Base-by-base conservation (phyloP, 2,113 vertebrate genomes). In the Pachypanchax playfairii region DNA sequence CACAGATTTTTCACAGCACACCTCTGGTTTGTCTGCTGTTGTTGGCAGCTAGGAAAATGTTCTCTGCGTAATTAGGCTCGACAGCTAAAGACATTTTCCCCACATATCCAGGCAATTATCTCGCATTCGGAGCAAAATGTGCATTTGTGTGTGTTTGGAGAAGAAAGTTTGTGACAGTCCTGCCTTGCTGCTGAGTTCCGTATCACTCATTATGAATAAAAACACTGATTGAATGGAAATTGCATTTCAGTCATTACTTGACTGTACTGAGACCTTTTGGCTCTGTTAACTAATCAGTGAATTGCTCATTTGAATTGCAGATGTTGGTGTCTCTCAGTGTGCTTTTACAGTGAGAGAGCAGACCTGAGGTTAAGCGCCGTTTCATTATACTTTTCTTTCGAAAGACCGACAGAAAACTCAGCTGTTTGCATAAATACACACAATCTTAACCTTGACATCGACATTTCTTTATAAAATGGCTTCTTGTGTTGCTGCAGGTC, bases 61-160 rank as follows among this genome's bases (percentile, higher is more conserved):
- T 88, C 68, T 77, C 70, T 80, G 56, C 48, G 51, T 77, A 86
- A 86, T 86, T 85, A 80, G 79, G 55, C 72, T 76, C 59, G 29
- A 73, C 73, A 54, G 75, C 75, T 59, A 66, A 79, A 77, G 18
- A 57, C 43, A 22, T 41, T 25, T 44, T 31, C 8, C 25, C 35
- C 44, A 6, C 57, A 55, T 71, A 75, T 75, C 77, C 82, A 41
- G 49, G 75, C 79, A 86, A 85, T 86, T 86, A 82, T 74, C 62
- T 67, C 65, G 25, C 53, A 70, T 60, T 67, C 56, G 20, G 60
- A 65, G 57, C 36, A 41, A 71, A 68, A 35, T 10, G 36, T 60
- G 54, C 25, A 47, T 46, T 41, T 46, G 53, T 55, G 38, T 44
- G 71, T 76, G 46, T 66, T 52, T 63, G 31, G 54, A 51, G 25